phyloP scores from a whole-genome alignment of 2,113 vertebrate species.

The Leiothrix lutea region DNA sequence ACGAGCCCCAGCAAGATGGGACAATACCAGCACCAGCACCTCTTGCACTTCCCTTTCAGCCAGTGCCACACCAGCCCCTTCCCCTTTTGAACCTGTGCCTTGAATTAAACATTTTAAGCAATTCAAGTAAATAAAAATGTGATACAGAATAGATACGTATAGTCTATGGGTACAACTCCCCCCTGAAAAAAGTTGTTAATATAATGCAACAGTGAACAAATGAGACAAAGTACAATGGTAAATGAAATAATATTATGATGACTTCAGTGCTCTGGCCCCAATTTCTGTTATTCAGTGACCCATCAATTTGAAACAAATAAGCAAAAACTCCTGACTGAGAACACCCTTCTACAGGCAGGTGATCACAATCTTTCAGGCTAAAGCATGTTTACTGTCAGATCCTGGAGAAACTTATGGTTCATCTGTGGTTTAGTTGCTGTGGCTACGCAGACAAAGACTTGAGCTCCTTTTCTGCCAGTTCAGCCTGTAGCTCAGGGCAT shows the following conservation, averaged over 20 bases:
- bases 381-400: background rate
- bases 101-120: background rate
- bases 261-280: background rate
- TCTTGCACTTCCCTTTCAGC: background rate
- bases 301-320: background rate
- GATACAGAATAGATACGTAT: background rate
- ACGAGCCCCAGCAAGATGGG: background rate
- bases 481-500: background rate
- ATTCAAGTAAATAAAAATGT: background rate
- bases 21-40: background rate
- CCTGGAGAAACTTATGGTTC: background rate
- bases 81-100: rapidly evolving
- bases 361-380: background rate
- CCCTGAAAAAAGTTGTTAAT: background rate
- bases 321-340: background rate
- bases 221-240: background rate
- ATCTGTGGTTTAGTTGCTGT: background rate
- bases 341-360: background rate
- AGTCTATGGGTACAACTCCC: background rate
- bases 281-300: background rate
- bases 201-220: background rate
- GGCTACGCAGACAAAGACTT: background rate
- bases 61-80: background rate
- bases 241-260: background rate
- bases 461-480: background rate